Evolutionary conservation across 2,797 vertebrate genomes (phyloP), one percentile per base, ranked within the genome.

Genomic region (Okamejei kenojei): DNA sequence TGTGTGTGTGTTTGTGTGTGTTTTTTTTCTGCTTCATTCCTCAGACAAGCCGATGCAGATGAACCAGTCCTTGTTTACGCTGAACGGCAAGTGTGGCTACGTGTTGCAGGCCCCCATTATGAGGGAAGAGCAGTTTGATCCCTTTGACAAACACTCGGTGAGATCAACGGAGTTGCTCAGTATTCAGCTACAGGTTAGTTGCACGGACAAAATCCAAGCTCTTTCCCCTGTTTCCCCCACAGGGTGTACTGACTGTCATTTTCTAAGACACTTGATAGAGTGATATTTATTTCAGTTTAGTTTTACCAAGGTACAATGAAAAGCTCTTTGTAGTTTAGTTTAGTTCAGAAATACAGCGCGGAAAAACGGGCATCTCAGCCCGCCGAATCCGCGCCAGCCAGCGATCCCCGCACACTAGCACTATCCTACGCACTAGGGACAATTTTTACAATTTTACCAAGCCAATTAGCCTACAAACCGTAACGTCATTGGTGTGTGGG

Each of bases 31-130:
- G 29, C 35, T 63, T 94, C 17, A 0, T 74, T 26, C 61, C 65
- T 17, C 96, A 99, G 99, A 99, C 94, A 99, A 99, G 94, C 98
- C 99, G 93, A 99, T 99, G 99, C 99, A 99, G 96, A 98, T 99
- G 98, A 99, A 99, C 95, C 99, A 99, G 96, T 98, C 99, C 17
- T 95, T 99, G 93, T 99, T 99, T 96, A 97, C 98, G 97, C 95
- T 98, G 45, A 98, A 97, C 0, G 98, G 98, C 19, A 96, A 96
- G 94, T 99, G 98, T 0, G 99, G 99, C 71, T 99, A 98, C 0
- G 98, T 99, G 93, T 96, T 99, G 94, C 98, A 99, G 95, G 98
- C 99, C 0, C 29, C 96, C 94, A 97, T 98, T 96, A 99, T 99
- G 99, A 97, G 99, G 93, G 98, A 99, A 0, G 98, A 99, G 80